Conservation (phyloP, 2,888 invertebrate genomes). For the Synergus gifuensis region DNA sequence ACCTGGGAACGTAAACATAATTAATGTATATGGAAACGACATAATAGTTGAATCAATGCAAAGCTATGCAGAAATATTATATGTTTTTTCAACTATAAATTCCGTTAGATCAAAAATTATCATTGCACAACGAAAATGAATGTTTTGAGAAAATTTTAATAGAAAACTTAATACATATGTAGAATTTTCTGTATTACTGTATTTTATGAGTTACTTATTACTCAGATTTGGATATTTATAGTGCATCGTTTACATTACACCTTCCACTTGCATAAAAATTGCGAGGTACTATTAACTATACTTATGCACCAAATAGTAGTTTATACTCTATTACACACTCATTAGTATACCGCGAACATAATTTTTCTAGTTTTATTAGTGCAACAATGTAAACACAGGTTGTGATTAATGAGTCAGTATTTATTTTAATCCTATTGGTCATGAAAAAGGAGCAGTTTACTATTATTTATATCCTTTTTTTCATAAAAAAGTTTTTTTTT, state of each 20-base stretch:
- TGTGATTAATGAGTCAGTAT: conserved; percentile 15
- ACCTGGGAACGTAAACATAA: conserved; percentile 1
- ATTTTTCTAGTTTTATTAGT: conserved; percentile 11
- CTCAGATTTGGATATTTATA: too few relatives aligned
- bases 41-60: conserved; percentile 7
- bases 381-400: background rate
- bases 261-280: too few relatives aligned
- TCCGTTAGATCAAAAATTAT: background rate
- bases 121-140: too few relatives aligned
- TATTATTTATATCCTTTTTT: background rate
- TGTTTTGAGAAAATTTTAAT: too few relatives aligned
- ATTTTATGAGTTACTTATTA: too few relatives aligned
- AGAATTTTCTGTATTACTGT: too few relatives aligned
- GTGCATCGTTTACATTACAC: too few relatives aligned
- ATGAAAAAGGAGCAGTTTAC: background rate
- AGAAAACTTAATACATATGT: too few relatives aligned
- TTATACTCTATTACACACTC: background rate
- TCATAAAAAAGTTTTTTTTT: too few relatives aligned
- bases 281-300: background rate
- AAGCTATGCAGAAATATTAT: conserved; percentile 11
- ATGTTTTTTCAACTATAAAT: conserved; percentile 3
- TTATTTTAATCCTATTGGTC: background rate
- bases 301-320: background rate
- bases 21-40: conserved; percentile 4
- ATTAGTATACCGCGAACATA: background rate